Conservation (phyloP, 1,140 invertebrate genomes). For the Parasteatoda tepidariorum region DNA sequence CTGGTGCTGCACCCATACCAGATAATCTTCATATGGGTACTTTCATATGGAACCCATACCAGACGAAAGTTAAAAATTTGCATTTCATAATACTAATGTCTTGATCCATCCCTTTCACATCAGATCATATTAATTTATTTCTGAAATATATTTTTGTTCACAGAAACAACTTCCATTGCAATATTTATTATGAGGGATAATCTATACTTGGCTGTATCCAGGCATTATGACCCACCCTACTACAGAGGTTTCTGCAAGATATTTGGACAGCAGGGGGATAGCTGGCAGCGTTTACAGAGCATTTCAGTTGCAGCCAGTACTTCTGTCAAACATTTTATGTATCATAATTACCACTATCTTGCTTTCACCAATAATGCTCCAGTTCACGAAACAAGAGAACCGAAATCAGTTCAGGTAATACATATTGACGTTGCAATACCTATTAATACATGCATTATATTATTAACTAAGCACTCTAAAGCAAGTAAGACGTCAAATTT, state of each 20-base stretch:
- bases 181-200: conserved; percentile 2
- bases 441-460: no score
- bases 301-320: background rate
- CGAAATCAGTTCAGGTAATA: conserved; percentile 35
- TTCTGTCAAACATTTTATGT: conserved; percentile 16
- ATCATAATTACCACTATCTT: conserved; percentile 29
- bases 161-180: conserved; percentile 7
- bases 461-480: no score
- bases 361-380: conserved; percentile 17
- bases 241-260: conserved; percentile 23
- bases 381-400: conserved; percentile 28
- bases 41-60: no score
- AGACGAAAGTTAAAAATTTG: no score
- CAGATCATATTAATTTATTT: no score
- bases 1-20: no score
- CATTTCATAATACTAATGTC: no score
- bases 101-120: no score
- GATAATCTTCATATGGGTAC: no score
- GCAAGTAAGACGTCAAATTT: no score
- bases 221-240: background rate
- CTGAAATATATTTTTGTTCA: no score
- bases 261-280: background rate
- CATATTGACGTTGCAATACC: no score
- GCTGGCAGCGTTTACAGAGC: background rate
- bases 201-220: conserved; percentile 15